phyloP scores from a whole-genome alignment of 2,797 vertebrate species.

The Pseudochaenichthys georgianus region DNA sequence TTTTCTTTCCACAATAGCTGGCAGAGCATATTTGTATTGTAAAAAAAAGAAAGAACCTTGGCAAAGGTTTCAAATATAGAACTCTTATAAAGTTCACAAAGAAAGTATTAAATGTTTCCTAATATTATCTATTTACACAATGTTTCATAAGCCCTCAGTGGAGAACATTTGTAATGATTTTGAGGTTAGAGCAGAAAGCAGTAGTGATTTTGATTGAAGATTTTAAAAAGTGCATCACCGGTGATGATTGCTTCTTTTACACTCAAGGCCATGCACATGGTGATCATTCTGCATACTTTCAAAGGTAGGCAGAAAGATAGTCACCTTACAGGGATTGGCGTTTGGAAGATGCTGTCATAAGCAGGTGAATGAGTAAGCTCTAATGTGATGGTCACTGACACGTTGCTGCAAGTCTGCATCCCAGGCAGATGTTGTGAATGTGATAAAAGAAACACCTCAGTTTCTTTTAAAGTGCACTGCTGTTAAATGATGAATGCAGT shows the following conservation, averaged over 20 bases:
- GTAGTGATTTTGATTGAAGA: slow-evolving; percentile 12
- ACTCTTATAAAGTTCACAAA: background rate
- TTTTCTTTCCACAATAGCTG: background rate
- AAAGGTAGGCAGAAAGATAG: slow-evolving; percentile 28
- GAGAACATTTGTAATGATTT: background rate
- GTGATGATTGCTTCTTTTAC: slow-evolving; percentile 42
- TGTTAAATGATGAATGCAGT: slow-evolving; percentile 19
- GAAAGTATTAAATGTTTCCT: background rate
- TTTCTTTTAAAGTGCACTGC: slow-evolving; percentile 8
- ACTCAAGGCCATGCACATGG: slow-evolving; percentile 22
- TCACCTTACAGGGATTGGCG: slow-evolving; percentile 35
- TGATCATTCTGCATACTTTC: slow-evolving; percentile 43
- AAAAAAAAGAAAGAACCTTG: no score
- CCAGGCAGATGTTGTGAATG: slow-evolving; percentile 29
- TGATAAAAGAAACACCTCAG: slow-evolving; percentile 23
- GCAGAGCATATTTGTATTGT: background rate
- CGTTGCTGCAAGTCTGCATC: slow-evolving; percentile 28
- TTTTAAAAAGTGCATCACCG: slow-evolving; percentile 30
- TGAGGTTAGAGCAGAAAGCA: slow-evolving; percentile 4
- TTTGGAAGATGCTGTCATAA: slow-evolving; percentile 39
- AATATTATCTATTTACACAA: background rate
- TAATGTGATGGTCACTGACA: slow-evolving; percentile 29
- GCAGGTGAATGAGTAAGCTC: slow-evolving; percentile 21
- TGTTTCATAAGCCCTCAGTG: background rate
- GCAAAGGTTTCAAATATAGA: background rate